Percentiles rank a stretch among this genome's conserved stretches.
phyloP scores from a whole-genome alignment of 2,888 invertebrate species.

The Auanema freiburgensis region DNA sequence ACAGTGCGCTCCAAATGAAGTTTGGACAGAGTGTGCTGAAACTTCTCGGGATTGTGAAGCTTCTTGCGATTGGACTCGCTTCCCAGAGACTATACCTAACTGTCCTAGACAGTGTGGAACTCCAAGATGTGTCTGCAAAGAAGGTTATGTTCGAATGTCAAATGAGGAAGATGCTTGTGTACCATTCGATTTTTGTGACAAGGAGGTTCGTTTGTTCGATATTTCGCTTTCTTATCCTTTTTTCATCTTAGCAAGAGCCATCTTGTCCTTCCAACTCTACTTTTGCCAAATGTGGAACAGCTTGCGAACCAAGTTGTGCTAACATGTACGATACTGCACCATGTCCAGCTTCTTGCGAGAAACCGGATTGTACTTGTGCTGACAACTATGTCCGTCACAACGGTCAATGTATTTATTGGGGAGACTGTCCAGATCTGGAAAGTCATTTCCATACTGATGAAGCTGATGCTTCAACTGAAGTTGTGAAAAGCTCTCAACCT shows the following conservation, averaged over 20 bases:
- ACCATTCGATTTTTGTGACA: slow-evolving; percentile 60
- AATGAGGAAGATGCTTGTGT: slow-evolving; percentile 54
- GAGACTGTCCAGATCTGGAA: slow-evolving; percentile 53
- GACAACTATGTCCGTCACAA: slow-evolving; percentile 60
- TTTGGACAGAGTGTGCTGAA: slow-evolving; percentile 57
- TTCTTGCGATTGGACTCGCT: slow-evolving; percentile 60
- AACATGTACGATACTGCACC: slow-evolving; percentile 60
- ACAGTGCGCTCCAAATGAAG: slow-evolving; percentile 58
- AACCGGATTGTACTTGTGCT: slow-evolving; percentile 60
- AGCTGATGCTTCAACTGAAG: slow-evolving; percentile 1
- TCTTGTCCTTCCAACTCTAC: slow-evolving; percentile 53
- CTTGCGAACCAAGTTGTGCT: slow-evolving; percentile 59
- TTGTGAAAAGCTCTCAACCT: not conserved
- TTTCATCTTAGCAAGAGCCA: slow-evolving; percentile 13
- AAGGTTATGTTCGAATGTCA: slow-evolving; percentile 55
- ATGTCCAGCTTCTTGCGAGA: slow-evolving; percentile 54
- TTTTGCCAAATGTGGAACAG: slow-evolving; percentile 61
- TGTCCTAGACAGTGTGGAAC: slow-evolving; percentile 40
- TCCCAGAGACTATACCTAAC: slow-evolving; percentile 48
- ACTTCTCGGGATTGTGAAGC: slow-evolving; percentile 57
- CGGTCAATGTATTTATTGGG: slow-evolving; percentile 59
- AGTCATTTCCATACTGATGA: slow-evolving; percentile 23
- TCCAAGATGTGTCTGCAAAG: slow-evolving; percentile 44
- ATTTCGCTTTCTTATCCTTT: not conserved
- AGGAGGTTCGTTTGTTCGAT: slow-evolving; percentile 18